Evolutionary conservation across 2,797 vertebrate species (phyloP), one percentile per base, ranked within the genome.

Genomic region (Crax fasciolata): DNA sequence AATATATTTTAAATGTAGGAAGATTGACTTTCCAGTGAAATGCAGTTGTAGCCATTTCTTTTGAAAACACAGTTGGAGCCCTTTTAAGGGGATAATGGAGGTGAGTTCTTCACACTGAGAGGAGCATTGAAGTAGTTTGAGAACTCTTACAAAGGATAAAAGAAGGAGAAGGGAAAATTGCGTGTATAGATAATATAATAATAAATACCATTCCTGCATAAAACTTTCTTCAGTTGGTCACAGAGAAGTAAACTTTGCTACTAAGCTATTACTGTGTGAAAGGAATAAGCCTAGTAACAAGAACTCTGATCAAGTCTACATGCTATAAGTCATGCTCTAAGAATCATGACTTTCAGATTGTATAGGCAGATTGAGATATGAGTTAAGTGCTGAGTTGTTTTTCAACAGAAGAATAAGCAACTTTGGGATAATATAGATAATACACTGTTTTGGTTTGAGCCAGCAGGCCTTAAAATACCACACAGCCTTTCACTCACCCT

Each of bases 41-140:
- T 73, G 44, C 41, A 88, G 25, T 84, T 61, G 27, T 65, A 84
- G 66, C 62, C 71, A 70, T 96, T 89, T 95, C 68, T 43, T 93
- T 72, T 58, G 54, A 84, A 89, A 92, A 84, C 84, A 32, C 83
- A 78, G 70, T 38, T 68, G 79, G 89, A 87, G 18, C 20, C 11
- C 21, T 83, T 92, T 93, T 38, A 54, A 39, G 44, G 32, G 30
- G 11, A 77, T 89, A 87, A 89, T 54, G 41, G 67, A 89, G 63
- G 71, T 63, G 84, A 90, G 44, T 24, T 70, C 46, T 72, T 90
- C 82, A 80, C 44, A 79, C 21, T 73, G 59, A 67, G 48, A 75
- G 9, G 11, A 46, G 24, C 54, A 54, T 11, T 94, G 66, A 82
- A 92, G 9, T 6, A 13, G 6, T 21, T 89, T 85, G 78, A 89